Evolutionary conservation across 2,888 invertebrate genomes (phyloP).

Genomic region (Pegoplata infirma): DNA sequence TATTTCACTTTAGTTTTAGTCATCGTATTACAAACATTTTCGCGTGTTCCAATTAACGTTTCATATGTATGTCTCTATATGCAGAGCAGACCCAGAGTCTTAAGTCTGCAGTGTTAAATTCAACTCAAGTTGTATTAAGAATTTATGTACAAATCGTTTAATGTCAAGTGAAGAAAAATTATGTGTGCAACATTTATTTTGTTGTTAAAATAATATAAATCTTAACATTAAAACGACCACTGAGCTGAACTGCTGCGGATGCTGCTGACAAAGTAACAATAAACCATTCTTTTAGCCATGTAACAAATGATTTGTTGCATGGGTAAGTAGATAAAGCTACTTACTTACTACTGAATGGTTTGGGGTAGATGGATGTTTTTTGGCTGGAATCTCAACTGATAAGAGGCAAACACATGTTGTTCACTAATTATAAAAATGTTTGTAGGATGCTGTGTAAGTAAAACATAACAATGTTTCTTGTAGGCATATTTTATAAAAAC

Average conservation of each 20-base stretch:
- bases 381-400: no score
- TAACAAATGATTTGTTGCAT: constrained; percentile 17
- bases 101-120: no score
- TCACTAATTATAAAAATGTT: constrained; percentile 23
- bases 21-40: constrained; percentile 19
- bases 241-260: neutral
- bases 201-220: constrained; percentile 10
- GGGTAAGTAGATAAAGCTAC: neutral
- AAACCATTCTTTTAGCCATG: no score
- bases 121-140: constrained; percentile 8
- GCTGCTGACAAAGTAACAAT: neutral
- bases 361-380: neutral
- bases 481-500: neutral
- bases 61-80: neutral
- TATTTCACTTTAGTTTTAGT: constrained; percentile 17
- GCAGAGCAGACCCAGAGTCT: neutral
- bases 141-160: constrained; percentile 28
- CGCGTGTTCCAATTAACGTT: constrained; percentile 39
- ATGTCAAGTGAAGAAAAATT: constrained; percentile 19
- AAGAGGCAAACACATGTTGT: constrained; percentile 5
- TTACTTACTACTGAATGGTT: neutral
- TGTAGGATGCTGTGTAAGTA: neutral
- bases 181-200: constrained; percentile 24
- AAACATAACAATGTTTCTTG: neutral
- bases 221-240: constrained; percentile 3